Evolutionary conservation across 2,113 vertebrate species (phyloP), one percentile per base, ranked within the genome.

Genomic region (Mormyrus iriodes): DNA sequence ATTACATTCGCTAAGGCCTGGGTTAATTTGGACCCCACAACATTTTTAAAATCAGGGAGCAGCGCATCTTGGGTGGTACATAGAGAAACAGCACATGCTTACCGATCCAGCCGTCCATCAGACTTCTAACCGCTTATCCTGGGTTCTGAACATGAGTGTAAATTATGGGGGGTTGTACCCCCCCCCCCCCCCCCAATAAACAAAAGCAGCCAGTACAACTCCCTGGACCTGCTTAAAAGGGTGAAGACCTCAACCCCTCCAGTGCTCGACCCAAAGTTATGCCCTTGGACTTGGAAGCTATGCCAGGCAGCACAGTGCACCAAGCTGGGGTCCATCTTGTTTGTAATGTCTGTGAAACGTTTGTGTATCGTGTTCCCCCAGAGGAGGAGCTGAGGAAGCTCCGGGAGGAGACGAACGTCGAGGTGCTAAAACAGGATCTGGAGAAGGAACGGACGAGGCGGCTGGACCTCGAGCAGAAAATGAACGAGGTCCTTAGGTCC

Each of bases 341-440:
- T 24, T 24, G 82, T 84, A 24, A 35, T 2, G 3, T 19, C 31
- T 27, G 52, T 44, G 31, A 82, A n/a, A 79, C 88, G 9, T 52
- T 49, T 53, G 19, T 13, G 87, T 73, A 86, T 24, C 6, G 49
- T 31, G 5, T 39, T 91, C 91, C n/a, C 88, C 83, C 95, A 99
- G 98, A 99, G 95, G 98, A 99, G 92, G 98, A 99, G 93, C 95
- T 99, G 90, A 95, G 96, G 93, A 99, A 99, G 91, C 95, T 99
- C 5, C 92, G 96, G 73, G 98, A 99, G 88, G 98, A 99, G 91
- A 97, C 96, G 15, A 97, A 97, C 0, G 89, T 97, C 1, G 98
- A 99, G 90, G 94, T 91, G 0, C 94, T 99, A 92, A 96, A 94
- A 46, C 97, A 97, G 92, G 98, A 99, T 89, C 96, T 99, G 90